Evolutionary conservation across 2,888 invertebrate species (phyloP).

Genomic region (Lasioglossum vierecki): DNA sequence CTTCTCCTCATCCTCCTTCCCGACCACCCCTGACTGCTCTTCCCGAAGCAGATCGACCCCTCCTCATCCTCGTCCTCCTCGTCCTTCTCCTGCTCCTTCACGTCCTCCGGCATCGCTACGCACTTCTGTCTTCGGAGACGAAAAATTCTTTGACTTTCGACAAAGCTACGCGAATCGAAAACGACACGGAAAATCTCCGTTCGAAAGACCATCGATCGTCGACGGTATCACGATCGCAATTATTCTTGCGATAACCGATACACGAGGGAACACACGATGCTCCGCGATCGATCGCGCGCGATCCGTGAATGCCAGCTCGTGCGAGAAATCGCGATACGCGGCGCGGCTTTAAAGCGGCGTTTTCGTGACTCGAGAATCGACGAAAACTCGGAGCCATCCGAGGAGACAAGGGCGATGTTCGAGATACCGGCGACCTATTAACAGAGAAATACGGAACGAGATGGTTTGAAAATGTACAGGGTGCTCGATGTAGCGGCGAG

Average conservation of each 20-base stretch:
- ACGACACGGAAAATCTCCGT: slow-evolving; percentile 28
- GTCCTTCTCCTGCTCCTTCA: slow-evolving; percentile 16
- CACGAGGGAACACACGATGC: not conserved
- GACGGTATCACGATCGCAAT: slow-evolving; percentile 11
- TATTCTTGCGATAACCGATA: not conserved
- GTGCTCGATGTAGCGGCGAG: not conserved
- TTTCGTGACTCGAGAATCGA: not conserved
- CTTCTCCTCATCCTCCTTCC: slow-evolving; percentile 58
- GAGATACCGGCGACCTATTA: not conserved
- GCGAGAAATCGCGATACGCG: not conserved
- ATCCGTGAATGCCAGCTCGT: not conserved
- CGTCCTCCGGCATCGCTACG: slow-evolving; percentile 4
- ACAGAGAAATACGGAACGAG: not conserved
- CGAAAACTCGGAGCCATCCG: not conserved
- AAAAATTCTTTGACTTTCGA: slow-evolving; percentile 68
- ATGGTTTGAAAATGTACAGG: not conserved
- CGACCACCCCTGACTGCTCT: slow-evolving; percentile 68
- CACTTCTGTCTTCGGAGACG: slow-evolving; percentile 50
- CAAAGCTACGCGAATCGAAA: slow-evolving; percentile 27
- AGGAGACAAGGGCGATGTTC: not conserved
- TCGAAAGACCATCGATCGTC: not conserved
- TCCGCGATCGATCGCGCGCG: not conserved
- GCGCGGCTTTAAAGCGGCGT: not conserved
- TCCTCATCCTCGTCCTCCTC: slow-evolving; percentile 35
- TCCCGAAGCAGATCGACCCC: slow-evolving; percentile 64